phyloP scores from a whole-genome alignment of 1,140 invertebrate genomes.

The Bombyx mori region DNA sequence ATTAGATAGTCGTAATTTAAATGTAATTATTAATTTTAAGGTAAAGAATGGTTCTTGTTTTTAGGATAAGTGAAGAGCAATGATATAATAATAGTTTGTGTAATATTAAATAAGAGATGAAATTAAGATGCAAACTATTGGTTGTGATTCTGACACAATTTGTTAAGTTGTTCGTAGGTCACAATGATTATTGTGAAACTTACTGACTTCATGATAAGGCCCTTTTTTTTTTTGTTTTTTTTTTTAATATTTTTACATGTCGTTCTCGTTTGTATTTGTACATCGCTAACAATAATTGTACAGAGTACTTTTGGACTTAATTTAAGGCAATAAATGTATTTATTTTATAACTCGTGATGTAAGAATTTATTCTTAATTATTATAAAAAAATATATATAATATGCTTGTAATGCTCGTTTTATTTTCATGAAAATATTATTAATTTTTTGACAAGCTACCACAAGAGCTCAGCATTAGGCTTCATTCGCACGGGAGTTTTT shows the following conservation, averaged over 20 bases:
- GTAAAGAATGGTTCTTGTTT: constrained; percentile 69
- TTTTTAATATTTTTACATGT: constrained; percentile 63
- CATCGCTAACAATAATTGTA: constrained; percentile 71
- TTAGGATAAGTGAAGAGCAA: constrained; percentile 69
- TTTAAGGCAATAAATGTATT: constrained; percentile 71
- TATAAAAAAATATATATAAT: constrained; percentile 69
- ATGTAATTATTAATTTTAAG: constrained; percentile 65
- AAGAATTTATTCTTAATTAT: constrained; percentile 72
- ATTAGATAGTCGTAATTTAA: constrained; percentile 69
- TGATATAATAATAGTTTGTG: constrained; percentile 69
- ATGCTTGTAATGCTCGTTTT: constrained; percentile 64
- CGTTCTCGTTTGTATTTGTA: constrained; percentile 70
- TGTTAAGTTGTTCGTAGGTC: constrained; percentile 67
- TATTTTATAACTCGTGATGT: constrained; percentile 71
- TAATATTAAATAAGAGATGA: constrained; percentile 66
- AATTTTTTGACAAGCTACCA: not conserved
- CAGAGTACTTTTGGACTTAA: constrained; percentile 70
- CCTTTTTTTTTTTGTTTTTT: constrained; percentile 51
- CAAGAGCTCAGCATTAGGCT: too few relatives aligned
- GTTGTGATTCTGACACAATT: constrained; percentile 71
- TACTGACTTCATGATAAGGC: constrained; percentile 58
- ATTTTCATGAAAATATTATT: constrained; percentile 19
- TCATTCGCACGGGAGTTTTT: too few relatives aligned
- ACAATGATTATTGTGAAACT: constrained; percentile 51
- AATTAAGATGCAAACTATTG: constrained; percentile 71